Evolutionary conservation across 35 echinoderm and acorn worm genomes (phyloP), one percentile per base, ranked within the genome.

Genomic region (Chiridota heheva): DNA sequence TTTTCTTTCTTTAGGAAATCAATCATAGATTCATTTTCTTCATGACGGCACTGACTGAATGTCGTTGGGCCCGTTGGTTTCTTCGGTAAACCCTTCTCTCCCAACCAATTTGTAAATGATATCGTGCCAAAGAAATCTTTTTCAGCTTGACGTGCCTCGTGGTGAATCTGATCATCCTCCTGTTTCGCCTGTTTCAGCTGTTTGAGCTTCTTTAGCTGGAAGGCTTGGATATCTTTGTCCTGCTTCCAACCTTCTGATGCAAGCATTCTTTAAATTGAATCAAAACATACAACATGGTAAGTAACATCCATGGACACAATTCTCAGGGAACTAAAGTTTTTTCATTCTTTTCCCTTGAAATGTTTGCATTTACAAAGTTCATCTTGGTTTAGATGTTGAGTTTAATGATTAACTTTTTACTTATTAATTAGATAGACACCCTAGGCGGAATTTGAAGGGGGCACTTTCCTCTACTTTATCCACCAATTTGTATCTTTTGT

Each of bases 171-270:
- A 32, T 81, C 85, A 35, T 88, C 95, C n/a, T 79, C 81, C 48
- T 91, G 73, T 69, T 88, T 91, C 31, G 88, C 62, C 22, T 84
- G 34, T 48, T 88, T 84, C 25, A 91, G 84, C 28, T 78, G 30
- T 45, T 88, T 44, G 34, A 85, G 58, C 59, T 92, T 84, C 61
- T 70, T 70, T 58, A 92, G 70, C 62, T 98, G 69, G 16, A 28
- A 36, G 42, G 76, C 37, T 63, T 98, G 72, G 2, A 81, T 68
- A 15, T 88, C 81, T 76, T 92, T 91, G 26, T 91, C 95, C 64
- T 84, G 81, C 49, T 67, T 91, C 95, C 95, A 98, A 3, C 70
- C 86, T 61, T 92, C 81, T 47, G 95, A 91, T 24, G 95, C 85
- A 42, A 98, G 61, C 25, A 98, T 74, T 42, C 95, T 98, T 28